Evolutionary conservation across 1,140 invertebrate genomes (phyloP), one percentile per base, ranked within the genome.

Genomic region (Cydia splendana): DNA sequence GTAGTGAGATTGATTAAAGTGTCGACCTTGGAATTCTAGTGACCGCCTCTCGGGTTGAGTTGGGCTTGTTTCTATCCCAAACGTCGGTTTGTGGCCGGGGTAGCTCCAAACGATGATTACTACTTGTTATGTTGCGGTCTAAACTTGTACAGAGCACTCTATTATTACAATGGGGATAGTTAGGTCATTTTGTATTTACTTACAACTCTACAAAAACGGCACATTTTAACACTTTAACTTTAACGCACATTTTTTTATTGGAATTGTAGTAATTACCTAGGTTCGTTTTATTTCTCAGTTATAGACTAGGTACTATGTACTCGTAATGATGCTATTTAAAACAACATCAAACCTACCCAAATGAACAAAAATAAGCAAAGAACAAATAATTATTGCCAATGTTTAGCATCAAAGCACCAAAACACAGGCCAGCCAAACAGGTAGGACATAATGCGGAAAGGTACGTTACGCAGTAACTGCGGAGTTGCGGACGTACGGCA

Each of bases 1-100:
- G 79, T 75, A 78, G 67, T 77, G 81, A 87, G 88, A 89, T 89
- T 89, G 88, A 89, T 89, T 89, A 89, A 85, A 87, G 80, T 82
- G 81, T 83, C 84, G 83, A 84, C 82, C 84, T 83, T 82, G 76
- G 79, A 77, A 79, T 75, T 18, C 73, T 79, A 77, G 82, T 78
- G 62, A 71, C 45, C 45, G 45, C 30, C 24, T 65, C 42, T 34
- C 57, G 53, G 30, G 53, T 51, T 18, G 69, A 73, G 45, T 65
- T 62, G 34, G 67, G 34, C 67, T 71, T 71, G 67, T 20, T 69
- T 38, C 67, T 42, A 71, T 71, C 67, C 67, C 67, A 71, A 71
- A 71, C 34, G 28, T 71, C 67, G 67, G 67, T 71, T 71, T 71
- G 67, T 42, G 67, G 67, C 18, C 67, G 38, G 30, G 67, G 34